Percentiles rank a stretch among this genome's conserved stretches.
These are phyloP conservation scores for Macrotus californicus DNA, from an alignment of 2,113 vertebrate species.

Conservation along the genomic window DNA sequence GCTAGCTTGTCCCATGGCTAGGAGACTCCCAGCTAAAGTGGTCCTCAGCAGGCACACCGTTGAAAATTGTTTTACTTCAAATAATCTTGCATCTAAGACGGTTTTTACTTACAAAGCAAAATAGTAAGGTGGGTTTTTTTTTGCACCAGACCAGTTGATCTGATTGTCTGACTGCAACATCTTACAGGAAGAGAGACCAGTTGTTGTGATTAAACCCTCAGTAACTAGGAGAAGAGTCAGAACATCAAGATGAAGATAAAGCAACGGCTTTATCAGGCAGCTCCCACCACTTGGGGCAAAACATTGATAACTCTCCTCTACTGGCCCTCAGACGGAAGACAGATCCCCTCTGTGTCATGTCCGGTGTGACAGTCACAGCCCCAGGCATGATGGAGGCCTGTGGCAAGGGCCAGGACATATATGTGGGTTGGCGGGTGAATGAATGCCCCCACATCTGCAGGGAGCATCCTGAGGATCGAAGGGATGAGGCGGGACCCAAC, in stretches of 20 bases:
- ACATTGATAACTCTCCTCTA: not conserved
- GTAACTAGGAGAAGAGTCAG: not conserved
- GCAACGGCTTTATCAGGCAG: not conserved
- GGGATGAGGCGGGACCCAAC: not conserved
- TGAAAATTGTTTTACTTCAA: not conserved
- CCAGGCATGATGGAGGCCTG: accelerated
- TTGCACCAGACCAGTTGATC: not conserved
- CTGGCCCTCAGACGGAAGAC: not conserved
- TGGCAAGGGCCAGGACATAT: accelerated
- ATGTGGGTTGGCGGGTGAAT: not conserved
- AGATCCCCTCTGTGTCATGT: accelerated
- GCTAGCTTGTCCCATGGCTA: not conserved
- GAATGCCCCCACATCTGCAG: not conserved
- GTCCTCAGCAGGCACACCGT: accelerated
- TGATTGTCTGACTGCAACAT: not conserved
- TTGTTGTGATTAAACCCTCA: constrained; percentile 30
- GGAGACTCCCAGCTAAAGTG: not conserved
- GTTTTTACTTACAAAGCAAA: not conserved
- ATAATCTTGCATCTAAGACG: not conserved
- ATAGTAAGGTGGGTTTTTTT: not conserved
- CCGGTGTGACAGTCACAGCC: not conserved
- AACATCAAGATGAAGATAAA: constrained; percentile 30
- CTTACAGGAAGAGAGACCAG: constrained; percentile 20
- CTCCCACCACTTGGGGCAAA: not conserved
- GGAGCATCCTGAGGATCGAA: not conserved